Percentiles rank a stretch among this genome's conserved stretches.
These are phyloP conservation scores for Eulemur macaco DNA, from an alignment of 2,113 vertebrate genomes.

Conservation along the genomic window DNA sequence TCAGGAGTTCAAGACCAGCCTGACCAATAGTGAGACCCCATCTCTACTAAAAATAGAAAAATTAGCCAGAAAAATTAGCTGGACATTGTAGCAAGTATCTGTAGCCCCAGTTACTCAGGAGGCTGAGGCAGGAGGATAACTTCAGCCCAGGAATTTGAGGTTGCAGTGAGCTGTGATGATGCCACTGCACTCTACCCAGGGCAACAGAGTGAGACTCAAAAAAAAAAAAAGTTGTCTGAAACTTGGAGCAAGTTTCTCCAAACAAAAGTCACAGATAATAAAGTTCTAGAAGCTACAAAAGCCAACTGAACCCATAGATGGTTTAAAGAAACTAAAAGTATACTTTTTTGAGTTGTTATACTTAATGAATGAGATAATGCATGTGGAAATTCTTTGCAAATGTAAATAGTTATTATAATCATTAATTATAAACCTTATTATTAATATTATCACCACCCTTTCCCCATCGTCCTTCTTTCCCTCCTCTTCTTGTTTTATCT, in stretches of 20 bases:
- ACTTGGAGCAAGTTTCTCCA: not conserved
- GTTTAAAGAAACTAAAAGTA: not conserved
- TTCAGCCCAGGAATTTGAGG: not conserved
- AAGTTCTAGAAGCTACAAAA: not conserved
- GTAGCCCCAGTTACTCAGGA: not conserved
- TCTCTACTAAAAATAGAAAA: too few relatives aligned
- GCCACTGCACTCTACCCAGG: too few relatives aligned
- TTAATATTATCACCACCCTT: not conserved
- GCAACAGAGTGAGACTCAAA: too few relatives aligned
- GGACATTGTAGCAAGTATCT: too few relatives aligned
- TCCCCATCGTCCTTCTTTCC: not conserved
- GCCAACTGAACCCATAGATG: not conserved
- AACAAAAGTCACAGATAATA: not conserved
- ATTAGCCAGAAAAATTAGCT: too few relatives aligned
- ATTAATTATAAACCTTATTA: not conserved
- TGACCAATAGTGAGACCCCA: too few relatives aligned
- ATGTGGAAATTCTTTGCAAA: conserved; percentile 10
- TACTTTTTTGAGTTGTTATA: not conserved
- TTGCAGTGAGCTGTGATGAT: too few relatives aligned
- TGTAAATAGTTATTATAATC: not conserved
- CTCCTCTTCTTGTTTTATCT: not conserved
- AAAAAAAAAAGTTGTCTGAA: not conserved
- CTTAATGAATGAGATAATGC: not conserved
- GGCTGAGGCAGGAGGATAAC: not conserved
- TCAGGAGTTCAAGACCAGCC: too few relatives aligned